Percentiles rank a stretch among this genome's conserved stretches.
phyloP scores from a whole-genome alignment of 2,113 vertebrate species.

The Mungos mungo region DNA sequence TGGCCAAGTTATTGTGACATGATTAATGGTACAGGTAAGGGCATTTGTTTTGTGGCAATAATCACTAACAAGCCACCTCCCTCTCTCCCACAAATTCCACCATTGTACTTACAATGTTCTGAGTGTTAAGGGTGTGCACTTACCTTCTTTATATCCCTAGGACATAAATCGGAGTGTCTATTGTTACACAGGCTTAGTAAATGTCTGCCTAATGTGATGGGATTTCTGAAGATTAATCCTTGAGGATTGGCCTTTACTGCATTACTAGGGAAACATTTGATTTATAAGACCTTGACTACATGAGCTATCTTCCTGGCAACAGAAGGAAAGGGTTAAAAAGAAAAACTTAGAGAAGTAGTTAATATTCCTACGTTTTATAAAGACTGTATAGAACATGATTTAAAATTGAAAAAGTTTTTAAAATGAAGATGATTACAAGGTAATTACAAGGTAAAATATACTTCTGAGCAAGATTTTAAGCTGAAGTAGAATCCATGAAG shows the following conservation, averaged over 20 bases:
- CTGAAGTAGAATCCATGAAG: background rate
- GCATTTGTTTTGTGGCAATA: background rate
- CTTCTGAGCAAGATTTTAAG: background rate
- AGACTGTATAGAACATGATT: background rate
- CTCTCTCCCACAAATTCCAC: background rate
- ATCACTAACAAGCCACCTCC: background rate
- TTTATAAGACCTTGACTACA: background rate
- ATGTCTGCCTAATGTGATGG: background rate
- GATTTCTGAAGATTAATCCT: background rate
- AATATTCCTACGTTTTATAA: background rate
- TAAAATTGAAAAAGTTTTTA: background rate
- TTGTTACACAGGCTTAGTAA: background rate
- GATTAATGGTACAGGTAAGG: conserved; percentile 96
- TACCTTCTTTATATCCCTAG: background rate
- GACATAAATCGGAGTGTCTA: background rate
- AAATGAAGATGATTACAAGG: background rate
- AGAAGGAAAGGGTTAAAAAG: background rate
- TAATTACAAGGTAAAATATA: background rate
- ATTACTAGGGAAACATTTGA: background rate
- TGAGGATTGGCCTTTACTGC: background rate
- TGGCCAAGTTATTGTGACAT: conserved; percentile 93
- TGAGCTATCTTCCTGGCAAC: background rate
- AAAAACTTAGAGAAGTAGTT: background rate
- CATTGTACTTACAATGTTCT: background rate
- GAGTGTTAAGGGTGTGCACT: background rate